These are phyloP conservation scores for Euglossa dilemma DNA, from an alignment of 1,140 invertebrate genomes.

Conservation along the genomic window DNA sequence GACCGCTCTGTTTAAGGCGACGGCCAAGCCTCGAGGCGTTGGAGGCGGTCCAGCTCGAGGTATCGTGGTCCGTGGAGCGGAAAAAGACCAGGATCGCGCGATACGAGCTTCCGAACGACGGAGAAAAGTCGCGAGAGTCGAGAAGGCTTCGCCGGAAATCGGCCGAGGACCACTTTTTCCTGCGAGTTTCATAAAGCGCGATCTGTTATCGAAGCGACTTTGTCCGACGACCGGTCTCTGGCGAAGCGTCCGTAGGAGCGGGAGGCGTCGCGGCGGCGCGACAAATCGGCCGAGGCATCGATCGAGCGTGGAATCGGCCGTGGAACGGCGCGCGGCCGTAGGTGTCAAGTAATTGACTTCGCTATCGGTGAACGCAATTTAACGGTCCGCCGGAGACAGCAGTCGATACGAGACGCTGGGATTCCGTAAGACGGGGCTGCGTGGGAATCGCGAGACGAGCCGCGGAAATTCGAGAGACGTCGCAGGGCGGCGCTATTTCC, in stretches of 20 bases:
- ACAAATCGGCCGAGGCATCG: slow-evolving; percentile 23
- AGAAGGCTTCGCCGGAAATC: slow-evolving; percentile 39
- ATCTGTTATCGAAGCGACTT: slow-evolving; percentile 28
- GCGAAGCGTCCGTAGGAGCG: background rate
- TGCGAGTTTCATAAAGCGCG: slow-evolving; percentile 20
- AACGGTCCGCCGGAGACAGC: slow-evolving; percentile 24
- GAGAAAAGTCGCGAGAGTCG: background rate
- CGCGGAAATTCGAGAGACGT: background rate
- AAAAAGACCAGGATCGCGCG: no score
- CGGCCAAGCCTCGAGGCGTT: slow-evolving; percentile 29
- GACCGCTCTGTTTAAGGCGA: slow-evolving; percentile 24
- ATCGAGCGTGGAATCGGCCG: background rate
- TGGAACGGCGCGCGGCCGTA: slow-evolving; percentile 15
- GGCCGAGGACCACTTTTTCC: slow-evolving; percentile 47
- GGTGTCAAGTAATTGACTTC: slow-evolving; percentile 52
- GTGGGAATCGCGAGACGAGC: slow-evolving; percentile 29
- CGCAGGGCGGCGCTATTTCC: background rate
- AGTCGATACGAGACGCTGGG: slow-evolving; percentile 22
- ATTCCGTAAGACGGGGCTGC: slow-evolving; percentile 27
- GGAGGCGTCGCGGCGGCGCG: background rate
- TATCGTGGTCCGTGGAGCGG: no score
- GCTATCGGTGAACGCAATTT: slow-evolving; percentile 43
- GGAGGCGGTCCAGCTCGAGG: slow-evolving; percentile 35
- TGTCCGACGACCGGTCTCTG: background rate
- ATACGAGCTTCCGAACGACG: background rate